These are phyloP conservation scores for Tokudaia muenninki DNA, from an alignment of 2,797 vertebrate genomes.

Conservation along the genomic window DNA sequence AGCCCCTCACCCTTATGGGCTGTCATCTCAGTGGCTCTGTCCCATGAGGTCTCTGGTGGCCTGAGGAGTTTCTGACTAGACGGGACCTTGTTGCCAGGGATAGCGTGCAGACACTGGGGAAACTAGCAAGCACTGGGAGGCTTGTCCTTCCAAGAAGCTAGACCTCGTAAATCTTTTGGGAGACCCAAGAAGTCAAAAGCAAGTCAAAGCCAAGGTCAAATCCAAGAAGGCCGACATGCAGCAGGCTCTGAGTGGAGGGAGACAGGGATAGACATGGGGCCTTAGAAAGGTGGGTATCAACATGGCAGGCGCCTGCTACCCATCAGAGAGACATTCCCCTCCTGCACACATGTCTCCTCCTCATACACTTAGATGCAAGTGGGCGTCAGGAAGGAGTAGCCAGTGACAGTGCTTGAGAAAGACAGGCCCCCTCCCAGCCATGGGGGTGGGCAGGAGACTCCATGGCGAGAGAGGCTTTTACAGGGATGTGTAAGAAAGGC, in stretches of 20 bases:
- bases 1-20: neutral
- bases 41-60: fast-evolving
- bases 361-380: neutral
- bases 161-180: neutral
- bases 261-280: neutral
- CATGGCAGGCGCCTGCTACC: neutral
- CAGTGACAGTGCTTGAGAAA: neutral
- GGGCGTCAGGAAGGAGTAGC: neutral
- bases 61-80: neutral
- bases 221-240: neutral
- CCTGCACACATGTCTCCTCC: neutral
- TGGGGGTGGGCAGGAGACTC: neutral
- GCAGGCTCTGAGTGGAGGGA: neutral
- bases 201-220: neutral
- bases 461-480: neutral
- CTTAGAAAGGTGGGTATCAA: neutral
- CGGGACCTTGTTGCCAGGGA: neutral
- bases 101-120: neutral
- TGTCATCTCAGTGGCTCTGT: neutral
- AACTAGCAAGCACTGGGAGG: neutral
- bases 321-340: neutral
- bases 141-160: constrained; percentile 30
- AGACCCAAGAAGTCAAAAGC: neutral
- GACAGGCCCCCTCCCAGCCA: neutral
- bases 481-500: neutral